Evolutionary conservation across 2,797 vertebrate species (phyloP).

Genomic region (Ctenochaetus hawaiiensis): DNA sequence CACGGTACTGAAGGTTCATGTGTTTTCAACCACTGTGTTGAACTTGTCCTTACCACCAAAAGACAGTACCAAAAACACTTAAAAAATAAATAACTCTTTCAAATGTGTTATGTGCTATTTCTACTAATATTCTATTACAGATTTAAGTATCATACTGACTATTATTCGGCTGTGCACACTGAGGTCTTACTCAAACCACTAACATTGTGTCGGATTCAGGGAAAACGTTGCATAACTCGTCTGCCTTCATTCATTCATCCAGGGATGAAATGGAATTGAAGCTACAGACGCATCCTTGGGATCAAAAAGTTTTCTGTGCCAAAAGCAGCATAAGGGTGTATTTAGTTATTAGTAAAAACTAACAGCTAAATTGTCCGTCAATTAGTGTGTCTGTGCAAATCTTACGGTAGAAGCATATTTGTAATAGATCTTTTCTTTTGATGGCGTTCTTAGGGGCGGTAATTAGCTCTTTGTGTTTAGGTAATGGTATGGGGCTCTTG

Average conservation of each 20-base stretch:
- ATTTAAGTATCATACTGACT: not conserved
- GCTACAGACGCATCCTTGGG: not conserved
- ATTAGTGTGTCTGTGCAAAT: slow-evolving; percentile 49
- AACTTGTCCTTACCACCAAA: no score
- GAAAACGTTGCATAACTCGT: not conserved
- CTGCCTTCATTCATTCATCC: not conserved
- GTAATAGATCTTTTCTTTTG: slow-evolving; percentile 47
- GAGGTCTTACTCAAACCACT: not conserved
- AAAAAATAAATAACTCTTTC: no score
- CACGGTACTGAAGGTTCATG: no score
- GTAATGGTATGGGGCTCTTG: slow-evolving; percentile 61
- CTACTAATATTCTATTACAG: not conserved
- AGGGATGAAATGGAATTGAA: slow-evolving; percentile 16
- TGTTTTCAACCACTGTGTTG: no score
- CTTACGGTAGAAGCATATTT: slow-evolving; percentile 46
- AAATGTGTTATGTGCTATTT: not conserved
- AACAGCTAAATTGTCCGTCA: slow-evolving; percentile 46
- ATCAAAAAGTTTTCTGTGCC: not conserved
- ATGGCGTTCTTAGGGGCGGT: slow-evolving; percentile 54
- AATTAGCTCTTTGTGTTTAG: slow-evolving; percentile 72
- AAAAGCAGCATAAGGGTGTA: slow-evolving; percentile 3
- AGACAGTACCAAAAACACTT: no score
- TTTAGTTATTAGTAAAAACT: slow-evolving; percentile 36
- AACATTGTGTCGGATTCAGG: not conserved
- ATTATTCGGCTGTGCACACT: not conserved